phyloP scores from a whole-genome alignment of 2,113 vertebrate species.

The Psittacula cyanocephala region DNA sequence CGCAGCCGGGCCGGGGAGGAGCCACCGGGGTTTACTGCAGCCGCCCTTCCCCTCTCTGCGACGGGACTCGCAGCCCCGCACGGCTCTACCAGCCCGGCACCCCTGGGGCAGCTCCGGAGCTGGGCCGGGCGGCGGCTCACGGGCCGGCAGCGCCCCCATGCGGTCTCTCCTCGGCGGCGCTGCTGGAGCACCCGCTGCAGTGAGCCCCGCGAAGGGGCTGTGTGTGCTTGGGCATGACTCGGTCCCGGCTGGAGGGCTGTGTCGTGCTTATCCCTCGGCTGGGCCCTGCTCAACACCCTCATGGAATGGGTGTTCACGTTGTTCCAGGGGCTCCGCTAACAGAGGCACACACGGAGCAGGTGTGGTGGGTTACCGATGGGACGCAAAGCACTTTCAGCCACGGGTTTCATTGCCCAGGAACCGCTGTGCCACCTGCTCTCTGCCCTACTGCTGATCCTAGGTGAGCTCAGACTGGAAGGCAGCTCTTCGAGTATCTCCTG shows the following conservation, averaged over 20 bases:
- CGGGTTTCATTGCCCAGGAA: not conserved
- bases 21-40: not conserved
- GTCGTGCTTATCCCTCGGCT: not conserved
- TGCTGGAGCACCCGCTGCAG: not conserved
- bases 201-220: not conserved
- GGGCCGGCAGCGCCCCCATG: not conserved
- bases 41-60: no score
- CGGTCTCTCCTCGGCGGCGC: not conserved
- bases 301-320: not conserved
- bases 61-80: fast-evolving
- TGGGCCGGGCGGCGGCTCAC: not conserved
- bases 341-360: not conserved
- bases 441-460: fast-evolving
- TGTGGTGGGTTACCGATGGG: not conserved
- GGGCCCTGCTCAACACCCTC: not conserved
- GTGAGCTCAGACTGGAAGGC: not conserved
- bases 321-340: fast-evolving
- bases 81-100: no score
- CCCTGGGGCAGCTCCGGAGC: not conserved
- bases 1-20: not conserved
- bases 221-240: no score
- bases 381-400: not conserved
- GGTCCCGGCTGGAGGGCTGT: not conserved
- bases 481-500: not conserved
- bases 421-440: fast-evolving